Percentiles rank a stretch among this genome's conserved stretches.
Conservation (phyloP, 2,888 invertebrate genomes). For the Melanotus villosus region DNA sequence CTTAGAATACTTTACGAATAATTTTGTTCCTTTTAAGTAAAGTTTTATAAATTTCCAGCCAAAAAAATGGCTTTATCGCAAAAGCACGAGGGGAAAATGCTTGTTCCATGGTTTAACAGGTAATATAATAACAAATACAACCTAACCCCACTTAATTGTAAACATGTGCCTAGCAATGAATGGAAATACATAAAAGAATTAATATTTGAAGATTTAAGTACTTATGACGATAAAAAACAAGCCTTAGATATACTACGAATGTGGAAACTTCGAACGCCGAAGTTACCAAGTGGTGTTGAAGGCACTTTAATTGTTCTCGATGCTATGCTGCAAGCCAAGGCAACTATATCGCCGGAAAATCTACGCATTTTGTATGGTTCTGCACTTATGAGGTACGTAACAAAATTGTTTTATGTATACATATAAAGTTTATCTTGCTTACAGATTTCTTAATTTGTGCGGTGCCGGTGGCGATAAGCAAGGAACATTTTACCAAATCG, state of each 20-base stretch:
- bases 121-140: slow-evolving; percentile 49
- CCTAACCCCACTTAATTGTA: neutral
- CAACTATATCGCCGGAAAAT: slow-evolving; percentile 68
- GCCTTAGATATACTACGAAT: slow-evolving; percentile 69
- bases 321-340: slow-evolving; percentile 67
- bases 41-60: too few species aligned
- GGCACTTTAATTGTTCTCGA: slow-evolving; percentile 73
- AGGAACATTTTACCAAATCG: slow-evolving; percentile 70
- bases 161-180: slow-evolving; percentile 66
- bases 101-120: slow-evolving; percentile 67
- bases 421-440: slow-evolving; percentile 42
- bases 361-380: slow-evolving; percentile 75
- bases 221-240: slow-evolving; percentile 48
- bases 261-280: slow-evolving; percentile 74
- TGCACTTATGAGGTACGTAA: slow-evolving; percentile 76
- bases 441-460: slow-evolving; percentile 66
- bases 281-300: slow-evolving; percentile 74
- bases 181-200: slow-evolving; percentile 71
- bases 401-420: too few species aligned
- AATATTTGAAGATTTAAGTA: slow-evolving; percentile 65
- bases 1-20: too few species aligned
- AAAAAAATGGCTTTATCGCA: slow-evolving; percentile 64
- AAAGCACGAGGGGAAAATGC: slow-evolving; percentile 60
- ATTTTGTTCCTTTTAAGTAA: too few species aligned
- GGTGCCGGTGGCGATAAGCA: slow-evolving; percentile 62